A percentile compares a stretch with the other conserved stretches of the same genome.
Evolutionary conservation across 2,888 invertebrate species (phyloP).

Genomic region (Eupithecia abbreviata): DNA sequence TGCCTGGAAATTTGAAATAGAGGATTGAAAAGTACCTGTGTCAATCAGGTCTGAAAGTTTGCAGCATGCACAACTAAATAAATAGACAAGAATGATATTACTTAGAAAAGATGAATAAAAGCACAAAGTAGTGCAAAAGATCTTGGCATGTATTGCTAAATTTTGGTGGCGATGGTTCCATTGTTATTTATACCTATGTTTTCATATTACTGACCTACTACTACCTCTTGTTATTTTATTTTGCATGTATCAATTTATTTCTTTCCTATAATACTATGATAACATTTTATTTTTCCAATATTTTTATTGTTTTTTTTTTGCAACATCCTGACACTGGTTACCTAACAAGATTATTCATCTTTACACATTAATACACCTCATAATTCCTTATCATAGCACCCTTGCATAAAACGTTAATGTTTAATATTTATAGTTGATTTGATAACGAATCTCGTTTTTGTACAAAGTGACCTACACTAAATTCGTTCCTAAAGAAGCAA

Average conservation of each 20-base stretch:
- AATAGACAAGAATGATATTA: conserved; percentile 68
- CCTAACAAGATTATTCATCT: conserved; percentile 21
- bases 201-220: conserved; percentile 45
- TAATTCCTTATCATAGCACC: conserved; percentile 53
- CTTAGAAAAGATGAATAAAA: conserved; percentile 70
- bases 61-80: conserved; percentile 78
- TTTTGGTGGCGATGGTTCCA: conserved; percentile 63
- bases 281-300: conserved; percentile 44
- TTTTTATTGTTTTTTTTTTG: conserved; percentile 37
- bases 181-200: conserved; percentile 46
- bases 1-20: conserved; percentile 62
- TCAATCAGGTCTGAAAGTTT: conserved; percentile 62
- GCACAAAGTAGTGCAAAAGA: conserved; percentile 81
- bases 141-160: conserved; percentile 78
- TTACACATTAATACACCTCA: conserved; percentile 68
- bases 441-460: conserved; percentile 53
- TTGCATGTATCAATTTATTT: conserved; percentile 67
- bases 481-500: background rate
- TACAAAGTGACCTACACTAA: background rate
- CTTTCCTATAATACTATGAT: conserved; percentile 39
- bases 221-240: conserved; percentile 52
- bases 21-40: conserved; percentile 52
- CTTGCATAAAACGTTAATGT: conserved; percentile 48
- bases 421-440: conserved; percentile 18
- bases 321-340: conserved; percentile 27